A percentile compares a stretch with the other conserved stretches of the same genome.
phyloP scores from a whole-genome alignment of 2,113 vertebrate genomes.

The Dolichotis patagonum region DNA sequence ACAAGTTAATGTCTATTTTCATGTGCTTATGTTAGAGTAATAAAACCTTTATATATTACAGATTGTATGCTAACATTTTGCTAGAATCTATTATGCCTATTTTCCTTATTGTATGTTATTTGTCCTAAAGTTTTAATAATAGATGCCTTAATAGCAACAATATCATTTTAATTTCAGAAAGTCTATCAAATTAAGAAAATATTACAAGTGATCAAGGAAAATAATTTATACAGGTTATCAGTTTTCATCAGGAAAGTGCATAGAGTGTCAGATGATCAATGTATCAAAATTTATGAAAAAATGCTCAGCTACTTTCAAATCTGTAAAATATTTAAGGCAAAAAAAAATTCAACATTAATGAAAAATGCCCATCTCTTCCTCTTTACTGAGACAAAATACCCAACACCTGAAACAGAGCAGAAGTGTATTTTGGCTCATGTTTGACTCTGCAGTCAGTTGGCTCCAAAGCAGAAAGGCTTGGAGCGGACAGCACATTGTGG shows the following conservation, averaged over 20 bases:
- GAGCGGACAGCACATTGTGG: neutral
- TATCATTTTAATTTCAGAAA: neutral
- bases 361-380: neutral
- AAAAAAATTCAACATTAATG: neutral
- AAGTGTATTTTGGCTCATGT: neutral
- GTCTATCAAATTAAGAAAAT: neutral
- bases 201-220: neutral
- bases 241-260: no score
- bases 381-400: neutral
- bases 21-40: neutral
- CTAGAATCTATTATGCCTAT: neutral
- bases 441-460: neutral
- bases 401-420: neutral
- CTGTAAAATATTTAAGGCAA: neutral
- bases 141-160: neutral
- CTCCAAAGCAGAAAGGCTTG: neutral
- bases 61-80: neutral
- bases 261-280: neutral
- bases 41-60: neutral
- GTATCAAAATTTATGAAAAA: neutral
- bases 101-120: neutral
- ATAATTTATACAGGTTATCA: neutral
- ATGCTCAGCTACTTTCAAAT: neutral
- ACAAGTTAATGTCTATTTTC: neutral
- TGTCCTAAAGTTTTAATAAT: neutral